Evolutionary conservation across 1,140 invertebrate genomes (phyloP), one percentile per base, ranked within the genome.

Genomic region (Formica selysi): DNA sequence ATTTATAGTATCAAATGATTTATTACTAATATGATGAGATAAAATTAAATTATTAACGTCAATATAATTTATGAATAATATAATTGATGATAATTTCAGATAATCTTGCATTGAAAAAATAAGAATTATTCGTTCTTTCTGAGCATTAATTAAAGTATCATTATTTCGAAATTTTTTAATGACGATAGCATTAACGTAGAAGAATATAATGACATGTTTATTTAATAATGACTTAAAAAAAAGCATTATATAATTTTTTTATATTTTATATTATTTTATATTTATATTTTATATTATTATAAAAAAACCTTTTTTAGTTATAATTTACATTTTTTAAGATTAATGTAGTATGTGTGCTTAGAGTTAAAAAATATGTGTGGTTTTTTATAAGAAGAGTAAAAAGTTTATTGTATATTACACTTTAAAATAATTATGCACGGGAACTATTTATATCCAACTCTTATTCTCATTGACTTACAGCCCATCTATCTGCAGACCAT

Each of bases 401-500:
- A 22, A 65, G 22, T 65, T 32, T 44, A 51, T 51, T 5, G 16
- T 5, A 29, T 3, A 5, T 29, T 41, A 29, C 1, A 41, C 1
- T 4, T 41, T 0, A 44, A 44, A 38, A 44, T 32, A 76, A 65
- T 22, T 38, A 67, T 32, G 3, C 7, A 41, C 8, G 26, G 13
- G 13, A 65, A 51, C 26, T 36, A 1, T 44, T 48, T 65, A 48
- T 11, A 0, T 36, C 29, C 1, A 19, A 13, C 29, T 67, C 19
- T 67, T 65, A 51, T 79, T 79, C 36, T 79, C 22, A 16, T 41
- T 32, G n/a, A 22, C 3, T 78, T 32, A 44, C 19, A 19, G 11
- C 0, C 22, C 51, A 38, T 51, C n/a, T 7, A 67, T 26, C 2
- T 26, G 29, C 16, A 44, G 41, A 44, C 41, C 16, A 19, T 51